These are phyloP conservation scores for Idaea dimidiata DNA, from an alignment of 2,888 invertebrate species.

Conservation along the genomic window DNA sequence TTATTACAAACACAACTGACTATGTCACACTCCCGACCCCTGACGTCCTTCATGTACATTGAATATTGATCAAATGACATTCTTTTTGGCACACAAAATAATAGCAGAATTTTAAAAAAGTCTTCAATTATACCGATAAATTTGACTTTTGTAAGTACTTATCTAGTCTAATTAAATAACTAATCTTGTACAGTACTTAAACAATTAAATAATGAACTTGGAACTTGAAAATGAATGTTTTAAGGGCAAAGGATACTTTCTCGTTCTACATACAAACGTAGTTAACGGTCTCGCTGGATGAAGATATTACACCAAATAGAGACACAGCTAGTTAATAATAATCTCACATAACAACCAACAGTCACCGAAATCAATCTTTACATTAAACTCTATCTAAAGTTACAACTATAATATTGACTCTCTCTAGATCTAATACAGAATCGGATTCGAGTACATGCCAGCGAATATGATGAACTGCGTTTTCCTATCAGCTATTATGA, in stretches of 20 bases:
- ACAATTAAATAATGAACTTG: too few relatives aligned
- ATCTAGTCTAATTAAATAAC: too few relatives aligned
- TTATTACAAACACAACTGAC: not conserved
- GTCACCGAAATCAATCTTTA: not conserved
- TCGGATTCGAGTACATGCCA: constrained; percentile 53
- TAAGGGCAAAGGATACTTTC: too few relatives aligned
- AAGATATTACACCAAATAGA: too few relatives aligned
- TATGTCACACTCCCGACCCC: not conserved
- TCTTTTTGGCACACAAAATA: not conserved
- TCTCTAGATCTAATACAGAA: constrained; percentile 30
- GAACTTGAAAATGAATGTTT: too few relatives aligned
- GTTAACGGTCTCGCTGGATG: too few relatives aligned
- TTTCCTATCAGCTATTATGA: constrained; percentile 50
- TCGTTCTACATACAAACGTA: too few relatives aligned
- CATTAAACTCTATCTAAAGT: not conserved
- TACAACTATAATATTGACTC: not conserved
- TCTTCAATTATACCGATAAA: not conserved
- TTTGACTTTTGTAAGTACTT: too few relatives aligned
- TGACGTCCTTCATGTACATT: not conserved
- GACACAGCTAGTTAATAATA: too few relatives aligned
- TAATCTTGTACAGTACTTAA: too few relatives aligned
- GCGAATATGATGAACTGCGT: constrained; percentile 59
- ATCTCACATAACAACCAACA: too few relatives aligned
- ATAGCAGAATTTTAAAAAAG: not conserved
- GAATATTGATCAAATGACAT: not conserved